These are phyloP conservation scores for Conopomorpha cramerella DNA, from an alignment of 1,140 invertebrate genomes.

Conservation along the genomic window DNA sequence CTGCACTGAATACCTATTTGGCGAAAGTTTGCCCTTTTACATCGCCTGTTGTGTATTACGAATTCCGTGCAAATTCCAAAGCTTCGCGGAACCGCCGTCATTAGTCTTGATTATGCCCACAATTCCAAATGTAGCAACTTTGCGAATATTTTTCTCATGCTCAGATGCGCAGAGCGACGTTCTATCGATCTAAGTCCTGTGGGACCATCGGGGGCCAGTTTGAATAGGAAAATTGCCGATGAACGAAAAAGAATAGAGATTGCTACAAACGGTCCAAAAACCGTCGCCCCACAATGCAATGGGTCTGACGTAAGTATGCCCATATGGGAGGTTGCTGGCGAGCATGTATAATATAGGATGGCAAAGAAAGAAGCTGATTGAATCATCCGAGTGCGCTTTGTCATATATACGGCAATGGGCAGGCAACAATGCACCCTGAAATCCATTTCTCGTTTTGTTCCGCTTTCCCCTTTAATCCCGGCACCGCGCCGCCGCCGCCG, in stretches of 20 bases:
- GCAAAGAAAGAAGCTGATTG: slow-evolving; percentile 54
- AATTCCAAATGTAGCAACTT: no score
- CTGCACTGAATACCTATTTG: slow-evolving; percentile 56
- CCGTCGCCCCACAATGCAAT: no score
- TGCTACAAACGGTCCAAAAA: no score
- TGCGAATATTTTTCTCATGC: no score
- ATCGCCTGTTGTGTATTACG: neutral
- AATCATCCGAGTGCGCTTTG: slow-evolving; percentile 57
- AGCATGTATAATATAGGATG: slow-evolving; percentile 57
- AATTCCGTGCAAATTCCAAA: slow-evolving; percentile 13
- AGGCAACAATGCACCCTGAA: slow-evolving; percentile 54
- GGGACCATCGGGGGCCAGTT: no score
- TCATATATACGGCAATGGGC: slow-evolving; percentile 57
- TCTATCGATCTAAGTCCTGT: no score
- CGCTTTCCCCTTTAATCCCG: slow-evolving; percentile 58
- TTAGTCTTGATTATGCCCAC: no score
- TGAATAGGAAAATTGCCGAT: no score
- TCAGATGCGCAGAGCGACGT: no score
- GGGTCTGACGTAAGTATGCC: slow-evolving; percentile 30
- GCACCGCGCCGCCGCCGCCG: no score
- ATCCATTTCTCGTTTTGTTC: slow-evolving; percentile 60
- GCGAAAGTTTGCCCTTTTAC: slow-evolving; percentile 26
- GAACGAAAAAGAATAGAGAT: no score
- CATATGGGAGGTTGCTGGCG: slow-evolving; percentile 10
- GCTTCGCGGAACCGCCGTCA: slow-evolving; percentile 10